phyloP scores from a whole-genome alignment of 2,888 invertebrate genomes.

The Lobophora halterata region DNA sequence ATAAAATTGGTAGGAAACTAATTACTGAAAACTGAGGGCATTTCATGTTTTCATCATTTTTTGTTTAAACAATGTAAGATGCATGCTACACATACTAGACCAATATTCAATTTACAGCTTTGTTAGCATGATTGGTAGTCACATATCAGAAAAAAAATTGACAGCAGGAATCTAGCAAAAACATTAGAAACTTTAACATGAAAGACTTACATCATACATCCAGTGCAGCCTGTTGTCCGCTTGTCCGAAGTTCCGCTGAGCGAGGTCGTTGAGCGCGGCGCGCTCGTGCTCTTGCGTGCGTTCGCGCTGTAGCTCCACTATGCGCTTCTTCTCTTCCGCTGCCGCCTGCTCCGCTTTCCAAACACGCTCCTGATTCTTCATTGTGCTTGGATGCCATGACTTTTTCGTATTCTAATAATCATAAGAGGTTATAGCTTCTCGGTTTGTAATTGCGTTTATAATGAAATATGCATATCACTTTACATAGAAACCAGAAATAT shows the following conservation, averaged over 20 bases:
- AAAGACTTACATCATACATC: slow-evolving; percentile 88
- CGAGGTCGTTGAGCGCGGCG: slow-evolving; percentile 84
- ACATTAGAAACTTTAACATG: neutral
- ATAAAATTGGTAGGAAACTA: slow-evolving; percentile 1
- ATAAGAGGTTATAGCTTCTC: neutral
- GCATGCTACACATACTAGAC: too few species aligned
- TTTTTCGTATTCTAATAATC: slow-evolving; percentile 85
- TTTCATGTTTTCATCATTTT: too few species aligned
- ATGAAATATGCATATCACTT: too few species aligned
- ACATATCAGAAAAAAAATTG: too few species aligned
- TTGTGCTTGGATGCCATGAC: slow-evolving; percentile 89
- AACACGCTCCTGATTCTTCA: slow-evolving; percentile 88
- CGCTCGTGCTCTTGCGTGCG: slow-evolving; percentile 84
- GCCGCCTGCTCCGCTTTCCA: slow-evolving; percentile 89
- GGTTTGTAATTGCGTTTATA: too few species aligned
- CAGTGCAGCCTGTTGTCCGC: slow-evolving; percentile 87
- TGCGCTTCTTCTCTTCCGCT: slow-evolving; percentile 84
- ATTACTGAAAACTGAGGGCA: too few species aligned
- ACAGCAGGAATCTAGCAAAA: too few species aligned
- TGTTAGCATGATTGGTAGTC: too few species aligned
- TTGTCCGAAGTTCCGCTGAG: slow-evolving; percentile 69
- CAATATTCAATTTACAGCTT: too few species aligned
- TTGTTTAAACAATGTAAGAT: too few species aligned
- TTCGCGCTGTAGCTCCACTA: slow-evolving; percentile 84
- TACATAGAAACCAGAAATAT: too few species aligned